A percentile compares a stretch with the other conserved stretches of the same genome.
Conservation (phyloP, 92 coral and sea anemone species). For the Bergia sp. region DNA sequence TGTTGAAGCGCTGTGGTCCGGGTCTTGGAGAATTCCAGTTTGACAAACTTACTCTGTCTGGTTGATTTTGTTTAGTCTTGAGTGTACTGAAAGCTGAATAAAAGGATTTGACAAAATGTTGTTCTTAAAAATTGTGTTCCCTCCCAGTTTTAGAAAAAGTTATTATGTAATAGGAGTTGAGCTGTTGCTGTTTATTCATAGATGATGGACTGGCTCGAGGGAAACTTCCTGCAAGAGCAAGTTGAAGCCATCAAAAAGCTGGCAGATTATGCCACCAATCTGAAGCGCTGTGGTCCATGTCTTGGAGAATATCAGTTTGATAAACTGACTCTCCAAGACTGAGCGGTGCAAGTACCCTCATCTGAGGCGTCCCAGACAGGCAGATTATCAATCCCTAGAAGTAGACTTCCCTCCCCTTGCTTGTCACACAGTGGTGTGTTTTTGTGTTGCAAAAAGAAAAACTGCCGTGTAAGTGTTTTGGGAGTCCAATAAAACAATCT, state of each 20-base stretch:
- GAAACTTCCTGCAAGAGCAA: conserved; percentile 84
- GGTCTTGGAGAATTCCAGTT: conserved; percentile 86
- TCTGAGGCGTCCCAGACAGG: conserved; percentile 17
- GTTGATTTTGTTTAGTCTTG: not conserved
- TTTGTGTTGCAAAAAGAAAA: not conserved
- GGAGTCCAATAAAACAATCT: not conserved
- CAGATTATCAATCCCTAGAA: conserved; percentile 25
- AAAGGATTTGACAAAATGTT: not conserved
- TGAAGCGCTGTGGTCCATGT: conserved; percentile 94
- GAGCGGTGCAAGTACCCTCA: conserved; percentile 19
- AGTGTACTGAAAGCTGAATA: not conserved
- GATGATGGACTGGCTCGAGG: conserved; percentile 96
- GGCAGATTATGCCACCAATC: conserved; percentile 73
- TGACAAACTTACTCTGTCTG: conserved; percentile 79
- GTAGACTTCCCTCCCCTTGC: conserved; percentile 3
- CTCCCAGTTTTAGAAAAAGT: not conserved
- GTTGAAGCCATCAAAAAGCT: conserved; percentile 89
- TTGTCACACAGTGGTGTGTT: conserved; percentile 17
- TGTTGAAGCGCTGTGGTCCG: conserved; percentile 78
- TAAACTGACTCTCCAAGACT: conserved; percentile 85
- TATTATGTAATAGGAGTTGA: not conserved
- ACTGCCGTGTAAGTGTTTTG: conserved; percentile 19
- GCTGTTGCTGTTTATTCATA: conserved; percentile 35
- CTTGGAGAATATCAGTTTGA: conserved; percentile 98
- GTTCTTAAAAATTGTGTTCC: not conserved